Percentiles rank a stretch among this genome's conserved stretches.
These are phyloP conservation scores for Aulostomus chinensis DNA, from an alignment of 2,797 vertebrate genomes.

Conservation along the genomic window DNA sequence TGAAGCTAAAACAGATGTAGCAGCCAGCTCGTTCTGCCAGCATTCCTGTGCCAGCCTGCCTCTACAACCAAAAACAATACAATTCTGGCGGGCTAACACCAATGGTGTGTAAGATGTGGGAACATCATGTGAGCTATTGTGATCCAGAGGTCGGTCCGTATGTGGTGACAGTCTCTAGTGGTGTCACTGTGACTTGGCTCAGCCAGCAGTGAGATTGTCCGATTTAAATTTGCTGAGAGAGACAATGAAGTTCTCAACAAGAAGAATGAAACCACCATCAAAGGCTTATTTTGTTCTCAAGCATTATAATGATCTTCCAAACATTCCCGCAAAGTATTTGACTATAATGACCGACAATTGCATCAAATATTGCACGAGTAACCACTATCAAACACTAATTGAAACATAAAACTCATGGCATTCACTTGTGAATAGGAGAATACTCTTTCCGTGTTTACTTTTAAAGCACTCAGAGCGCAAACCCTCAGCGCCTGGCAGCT, in stretches of 20 bases:
- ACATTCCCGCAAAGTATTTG: no score
- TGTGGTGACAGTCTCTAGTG: background rate
- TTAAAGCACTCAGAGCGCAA: no score
- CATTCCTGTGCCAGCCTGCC: slow-evolving; percentile 1
- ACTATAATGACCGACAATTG: no score
- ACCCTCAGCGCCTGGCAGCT: no score
- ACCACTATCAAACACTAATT: no score
- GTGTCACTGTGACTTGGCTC: slow-evolving; percentile 17
- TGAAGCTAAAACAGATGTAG: slow-evolving; percentile 34
- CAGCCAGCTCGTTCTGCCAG: slow-evolving; percentile 14
- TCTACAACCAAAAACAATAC: slow-evolving; percentile 9
- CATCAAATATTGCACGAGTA: no score
- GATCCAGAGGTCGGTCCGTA: slow-evolving; percentile 14
- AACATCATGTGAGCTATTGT: slow-evolving; percentile 15
- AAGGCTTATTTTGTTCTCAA: background rate
- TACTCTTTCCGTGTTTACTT: no score
- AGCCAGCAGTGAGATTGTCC: slow-evolving; percentile 2
- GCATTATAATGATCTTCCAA: no score
- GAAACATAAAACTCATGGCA: no score
- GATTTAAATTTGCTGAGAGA: background rate
- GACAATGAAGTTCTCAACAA: background rate
- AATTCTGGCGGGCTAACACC: slow-evolving; percentile 3
- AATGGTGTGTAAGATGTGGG: slow-evolving; percentile 14
- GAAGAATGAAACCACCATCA: background rate
- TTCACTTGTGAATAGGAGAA: no score